phyloP scores from a whole-genome alignment of 2,113 vertebrate species.

The Carassius auratus region DNA sequence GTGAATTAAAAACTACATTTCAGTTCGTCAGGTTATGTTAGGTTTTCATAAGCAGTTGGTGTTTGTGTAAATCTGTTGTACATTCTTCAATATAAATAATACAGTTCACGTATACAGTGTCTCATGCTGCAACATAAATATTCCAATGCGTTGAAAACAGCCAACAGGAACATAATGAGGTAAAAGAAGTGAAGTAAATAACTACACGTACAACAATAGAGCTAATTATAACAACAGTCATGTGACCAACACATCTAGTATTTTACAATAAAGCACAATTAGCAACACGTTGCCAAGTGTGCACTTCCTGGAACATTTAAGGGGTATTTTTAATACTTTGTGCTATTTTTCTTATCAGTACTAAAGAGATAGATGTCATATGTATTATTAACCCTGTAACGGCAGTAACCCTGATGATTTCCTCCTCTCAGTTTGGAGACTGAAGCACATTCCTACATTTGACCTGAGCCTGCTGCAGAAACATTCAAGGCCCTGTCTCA shows the following conservation, averaged over 20 bases:
- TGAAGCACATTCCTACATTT: slow-evolving; percentile 45
- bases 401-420: slow-evolving; percentile 54
- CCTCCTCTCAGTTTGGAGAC: slow-evolving; percentile 22
- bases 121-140: slow-evolving; percentile 80
- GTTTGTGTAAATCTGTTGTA: slow-evolving; percentile 33
- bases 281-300: slow-evolving; percentile 60
- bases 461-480: slow-evolving; percentile 52
- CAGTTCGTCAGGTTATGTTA: not conserved
- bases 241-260: slow-evolving; percentile 70
- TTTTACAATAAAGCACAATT: slow-evolving; percentile 71
- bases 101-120: slow-evolving; percentile 52
- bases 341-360: slow-evolving; percentile 48
- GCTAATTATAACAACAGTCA: slow-evolving; percentile 69
- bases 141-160: slow-evolving; percentile 70
- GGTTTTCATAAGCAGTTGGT: not conserved
- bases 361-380: slow-evolving; percentile 54
- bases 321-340: slow-evolving; percentile 56
- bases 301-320: slow-evolving; percentile 54
- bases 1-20: slow-evolving; percentile 30
- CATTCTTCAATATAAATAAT: slow-evolving; percentile 54
- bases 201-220: slow-evolving; percentile 61
- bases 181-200: slow-evolving; percentile 55
- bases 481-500: not conserved
- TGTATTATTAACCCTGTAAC: slow-evolving; percentile 69
- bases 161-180: slow-evolving; percentile 67